phyloP scores from a whole-genome alignment of 2,797 vertebrate species.

The Enteromius mattozi region DNA sequence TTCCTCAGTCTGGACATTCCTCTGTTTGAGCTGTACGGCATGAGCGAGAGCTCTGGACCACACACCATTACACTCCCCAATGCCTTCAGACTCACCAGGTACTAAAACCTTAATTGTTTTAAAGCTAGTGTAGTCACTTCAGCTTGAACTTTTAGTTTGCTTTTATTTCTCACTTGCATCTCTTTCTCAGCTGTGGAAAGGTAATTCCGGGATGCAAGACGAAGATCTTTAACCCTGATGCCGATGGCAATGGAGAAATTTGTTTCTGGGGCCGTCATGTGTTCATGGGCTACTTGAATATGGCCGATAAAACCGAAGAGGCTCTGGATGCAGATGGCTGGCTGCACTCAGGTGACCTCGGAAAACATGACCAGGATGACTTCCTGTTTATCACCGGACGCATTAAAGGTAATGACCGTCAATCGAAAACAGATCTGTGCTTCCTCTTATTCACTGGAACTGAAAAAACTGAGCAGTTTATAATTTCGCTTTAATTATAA shows the following conservation, averaged over 20 bases:
- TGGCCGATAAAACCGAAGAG: conserved; percentile 84
- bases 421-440: neutral
- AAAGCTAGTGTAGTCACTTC: neutral
- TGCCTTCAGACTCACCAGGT: conserved; percentile 85
- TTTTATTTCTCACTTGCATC: neutral
- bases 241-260: conserved; percentile 85
- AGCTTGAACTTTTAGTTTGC: neutral
- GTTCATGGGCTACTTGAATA: conserved; percentile 96
- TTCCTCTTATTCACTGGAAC: neutral
- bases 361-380: conserved; percentile 80
- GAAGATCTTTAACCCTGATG: conserved; percentile 78
- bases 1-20: conserved; percentile 93
- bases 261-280: conserved; percentile 93
- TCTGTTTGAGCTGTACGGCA: conserved; percentile 89
- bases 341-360: conserved; percentile 94
- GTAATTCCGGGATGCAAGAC: conserved; percentile 82
- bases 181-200: conserved; percentile 84
- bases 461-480: neutral
- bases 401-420: conserved; percentile 86
- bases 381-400: conserved; percentile 93
- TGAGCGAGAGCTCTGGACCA: conserved; percentile 91
- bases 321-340: conserved; percentile 86
- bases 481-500: too few species aligned
- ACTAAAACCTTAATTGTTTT: conserved; percentile 18
- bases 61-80: conserved; percentile 78